Evolutionary conservation across 2,888 invertebrate genomes (phyloP).

Genomic region (Urechis unicinctus): DNA sequence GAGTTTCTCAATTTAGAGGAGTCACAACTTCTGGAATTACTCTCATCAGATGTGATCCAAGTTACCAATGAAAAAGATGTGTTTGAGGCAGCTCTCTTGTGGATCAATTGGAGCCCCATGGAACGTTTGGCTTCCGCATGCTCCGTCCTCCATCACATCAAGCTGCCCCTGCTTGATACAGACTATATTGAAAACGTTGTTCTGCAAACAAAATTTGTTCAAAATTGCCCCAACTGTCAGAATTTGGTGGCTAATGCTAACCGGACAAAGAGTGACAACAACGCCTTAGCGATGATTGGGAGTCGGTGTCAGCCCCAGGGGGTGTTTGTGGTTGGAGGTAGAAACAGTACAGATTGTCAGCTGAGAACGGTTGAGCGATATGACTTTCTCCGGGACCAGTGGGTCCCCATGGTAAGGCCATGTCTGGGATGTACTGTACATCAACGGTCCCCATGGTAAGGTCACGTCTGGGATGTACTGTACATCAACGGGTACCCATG

Average conservation of each 20-base stretch:
- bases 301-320: constrained; percentile 42
- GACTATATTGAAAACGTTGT: constrained; percentile 39
- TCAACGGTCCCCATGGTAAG: too few species aligned
- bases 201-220: constrained; percentile 37
- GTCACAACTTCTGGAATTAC: constrained; percentile 30
- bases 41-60: constrained; percentile 40
- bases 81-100: constrained; percentile 37
- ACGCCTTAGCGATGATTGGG: constrained; percentile 28
- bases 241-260: constrained; percentile 38
- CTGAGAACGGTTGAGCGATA: constrained; percentile 43
- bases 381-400: constrained; percentile 41
- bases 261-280: constrained; percentile 32
- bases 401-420: constrained; percentile 40
- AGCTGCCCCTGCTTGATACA: constrained; percentile 37
- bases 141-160: constrained; percentile 36
- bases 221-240: constrained; percentile 43
- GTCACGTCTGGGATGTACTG: too few species aligned
- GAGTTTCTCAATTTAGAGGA: constrained; percentile 41
- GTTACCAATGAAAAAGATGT: constrained; percentile 40
- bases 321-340: constrained; percentile 45
- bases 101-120: constrained; percentile 38
- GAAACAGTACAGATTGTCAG: constrained; percentile 43
- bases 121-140: constrained; percentile 23
- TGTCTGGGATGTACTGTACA: too few species aligned
- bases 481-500: too few species aligned